Evolutionary conservation across 2,888 invertebrate species (phyloP).

Genomic region (Chromoteleia sp.): DNA sequence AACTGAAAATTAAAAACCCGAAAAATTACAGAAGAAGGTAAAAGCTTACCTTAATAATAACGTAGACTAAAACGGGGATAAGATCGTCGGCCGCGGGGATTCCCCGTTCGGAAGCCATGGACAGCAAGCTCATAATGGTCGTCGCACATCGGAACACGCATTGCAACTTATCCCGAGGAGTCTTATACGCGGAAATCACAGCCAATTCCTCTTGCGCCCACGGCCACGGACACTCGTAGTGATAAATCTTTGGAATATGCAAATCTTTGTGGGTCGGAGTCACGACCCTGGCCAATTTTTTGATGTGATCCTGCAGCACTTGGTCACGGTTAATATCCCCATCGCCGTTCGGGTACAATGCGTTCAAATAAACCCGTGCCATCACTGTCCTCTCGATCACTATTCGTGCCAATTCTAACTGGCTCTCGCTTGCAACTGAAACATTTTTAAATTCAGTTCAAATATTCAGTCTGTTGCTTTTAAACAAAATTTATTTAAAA

Average conservation of each 20-base stretch:
- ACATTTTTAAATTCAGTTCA: too few species aligned
- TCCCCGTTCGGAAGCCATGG: conserved; percentile 91
- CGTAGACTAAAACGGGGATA: conserved; percentile 97
- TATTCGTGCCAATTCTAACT: conserved; percentile 91
- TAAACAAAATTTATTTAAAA: too few species aligned
- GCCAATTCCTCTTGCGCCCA: conserved; percentile 96
- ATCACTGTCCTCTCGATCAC: conserved; percentile 97
- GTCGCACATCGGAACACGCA: conserved; percentile 95
- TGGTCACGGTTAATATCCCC: conserved; percentile 96
- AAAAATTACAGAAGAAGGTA: too few species aligned
- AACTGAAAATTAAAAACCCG: too few species aligned
- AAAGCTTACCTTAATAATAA: conserved; percentile 93
- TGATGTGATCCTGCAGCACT: conserved; percentile 95
- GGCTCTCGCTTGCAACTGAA: conserved; percentile 89
- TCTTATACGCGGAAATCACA: conserved; percentile 95
- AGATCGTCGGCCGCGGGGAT: conserved; percentile 97
- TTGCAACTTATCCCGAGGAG: conserved; percentile 93
- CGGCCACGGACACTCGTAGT: conserved; percentile 97
- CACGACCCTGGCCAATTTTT: conserved; percentile 90
- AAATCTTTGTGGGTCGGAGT: conserved; percentile 93
- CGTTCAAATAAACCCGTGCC: conserved; percentile 95
- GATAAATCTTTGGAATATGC: conserved; percentile 92
- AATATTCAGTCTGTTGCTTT: too few species aligned
- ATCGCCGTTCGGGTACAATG: conserved; percentile 98
- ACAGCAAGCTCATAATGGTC: conserved; percentile 96